Conservation (phyloP, 2,797 vertebrate species). For the Pelodytes ibericus region DNA sequence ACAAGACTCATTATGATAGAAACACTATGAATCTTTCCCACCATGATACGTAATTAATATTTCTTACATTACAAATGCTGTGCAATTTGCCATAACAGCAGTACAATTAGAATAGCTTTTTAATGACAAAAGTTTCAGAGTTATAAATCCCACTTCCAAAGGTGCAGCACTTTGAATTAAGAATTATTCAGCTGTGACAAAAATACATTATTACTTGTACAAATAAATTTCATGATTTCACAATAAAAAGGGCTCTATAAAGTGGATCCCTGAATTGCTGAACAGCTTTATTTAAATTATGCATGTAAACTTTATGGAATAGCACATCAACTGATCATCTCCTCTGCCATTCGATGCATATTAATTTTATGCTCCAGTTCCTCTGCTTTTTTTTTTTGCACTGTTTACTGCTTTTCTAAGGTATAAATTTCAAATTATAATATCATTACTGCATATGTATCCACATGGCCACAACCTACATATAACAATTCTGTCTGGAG, state of each 20-base stretch:
- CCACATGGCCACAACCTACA: not conserved
- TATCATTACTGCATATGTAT: conserved; percentile 24
- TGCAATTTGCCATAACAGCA: conserved; percentile 53
- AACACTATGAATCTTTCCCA: conserved; percentile 47
- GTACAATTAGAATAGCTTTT: conserved; percentile 55
- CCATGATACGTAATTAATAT: conserved; percentile 52
- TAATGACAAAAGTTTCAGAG: conserved; percentile 53
- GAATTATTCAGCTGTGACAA: conserved; percentile 49
- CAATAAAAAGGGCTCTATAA: conserved; percentile 56
- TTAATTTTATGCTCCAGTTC: conserved; percentile 68
- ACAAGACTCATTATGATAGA: conserved; percentile 42
- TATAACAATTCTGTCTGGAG: not conserved
- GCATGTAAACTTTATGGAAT: conserved; percentile 63
- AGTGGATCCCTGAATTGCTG: conserved; percentile 56
- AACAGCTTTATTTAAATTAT: conserved; percentile 63
- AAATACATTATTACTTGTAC: conserved; percentile 56
- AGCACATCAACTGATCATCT: conserved; percentile 63
- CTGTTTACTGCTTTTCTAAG: conserved; percentile 60
- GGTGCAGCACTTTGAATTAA: conserved; percentile 53
- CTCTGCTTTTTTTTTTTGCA: conserved; percentile 62
- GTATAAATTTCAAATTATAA: conserved; percentile 38
- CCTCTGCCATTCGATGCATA: conserved; percentile 62
- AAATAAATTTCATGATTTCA: conserved; percentile 58
- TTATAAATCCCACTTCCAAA: conserved; percentile 52
- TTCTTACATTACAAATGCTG: conserved; percentile 47